These are phyloP conservation scores for Dromius quadrimaculatus DNA, from an alignment of 2,888 invertebrate species.

Conservation along the genomic window DNA sequence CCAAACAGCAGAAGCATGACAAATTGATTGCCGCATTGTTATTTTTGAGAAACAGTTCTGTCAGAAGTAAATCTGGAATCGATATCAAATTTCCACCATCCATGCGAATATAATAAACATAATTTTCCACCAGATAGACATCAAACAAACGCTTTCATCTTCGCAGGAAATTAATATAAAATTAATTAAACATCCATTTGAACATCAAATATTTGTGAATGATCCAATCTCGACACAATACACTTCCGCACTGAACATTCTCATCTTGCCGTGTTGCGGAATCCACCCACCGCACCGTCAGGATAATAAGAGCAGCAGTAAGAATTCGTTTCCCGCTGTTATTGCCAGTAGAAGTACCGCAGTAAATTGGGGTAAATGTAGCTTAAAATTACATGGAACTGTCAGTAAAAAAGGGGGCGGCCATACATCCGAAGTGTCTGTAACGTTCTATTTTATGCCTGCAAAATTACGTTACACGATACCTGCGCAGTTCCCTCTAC, in stretches of 20 bases:
- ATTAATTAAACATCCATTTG: conserved; percentile 17
- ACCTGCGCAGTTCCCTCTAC: conserved; percentile 4
- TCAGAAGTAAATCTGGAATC: no score
- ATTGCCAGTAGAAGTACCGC: conserved; percentile 43
- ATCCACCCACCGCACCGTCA: not conserved
- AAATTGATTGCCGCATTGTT: no score
- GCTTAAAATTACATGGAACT: conserved; percentile 51
- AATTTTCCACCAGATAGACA: no score
- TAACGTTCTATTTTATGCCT: conserved; percentile 28
- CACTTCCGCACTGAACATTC: not conserved
- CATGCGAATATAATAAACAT: no score
- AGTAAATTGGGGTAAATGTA: conserved; percentile 52
- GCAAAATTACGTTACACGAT: conserved; percentile 17
- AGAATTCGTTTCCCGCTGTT: conserved; percentile 40
- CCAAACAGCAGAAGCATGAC: no score
- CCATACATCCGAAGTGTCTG: conserved; percentile 21
- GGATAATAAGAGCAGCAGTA: conserved; percentile 31
- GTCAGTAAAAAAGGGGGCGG: conserved; percentile 44
- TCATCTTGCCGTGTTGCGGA: not conserved
- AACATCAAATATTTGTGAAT: conserved; percentile 24
- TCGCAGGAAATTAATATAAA: conserved; percentile 16
- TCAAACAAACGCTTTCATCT: conserved; percentile 1
- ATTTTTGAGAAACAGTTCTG: no score
- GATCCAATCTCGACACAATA: conserved; percentile 5
- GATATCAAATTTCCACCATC: no score